Evolutionary conservation across 1,140 invertebrate species (phyloP).

Genomic region (Druon quercuslanigerum): DNA sequence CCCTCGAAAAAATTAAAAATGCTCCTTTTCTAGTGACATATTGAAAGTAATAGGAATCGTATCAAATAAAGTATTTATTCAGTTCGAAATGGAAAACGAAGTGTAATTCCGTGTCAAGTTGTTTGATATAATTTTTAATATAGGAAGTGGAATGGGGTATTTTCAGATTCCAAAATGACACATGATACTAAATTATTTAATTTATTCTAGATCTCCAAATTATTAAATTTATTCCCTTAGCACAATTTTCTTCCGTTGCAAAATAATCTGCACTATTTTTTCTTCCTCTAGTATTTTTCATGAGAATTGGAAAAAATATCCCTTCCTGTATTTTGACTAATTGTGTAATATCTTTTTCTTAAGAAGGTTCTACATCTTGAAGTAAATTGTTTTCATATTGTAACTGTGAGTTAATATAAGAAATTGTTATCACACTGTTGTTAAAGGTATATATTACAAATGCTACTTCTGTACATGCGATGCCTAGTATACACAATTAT

Average conservation of each 20-base stretch:
- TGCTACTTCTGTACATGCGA: constrained; percentile 30
- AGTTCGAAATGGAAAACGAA: too few species aligned
- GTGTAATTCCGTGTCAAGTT: too few species aligned
- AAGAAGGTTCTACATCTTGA: background rate
- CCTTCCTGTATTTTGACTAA: background rate
- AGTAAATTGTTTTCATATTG: constrained; percentile 16
- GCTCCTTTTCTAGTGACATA: too few species aligned
- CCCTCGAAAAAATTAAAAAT: too few species aligned
- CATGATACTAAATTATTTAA: background rate
- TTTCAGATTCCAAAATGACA: background rate
- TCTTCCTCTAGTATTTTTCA: background rate
- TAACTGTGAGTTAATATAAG: constrained; percentile 22
- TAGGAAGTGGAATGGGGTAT: background rate
- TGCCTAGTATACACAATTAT: constrained; percentile 1
- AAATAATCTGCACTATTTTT: background rate
- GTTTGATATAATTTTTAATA: background rate
- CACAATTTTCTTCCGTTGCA: background rate
- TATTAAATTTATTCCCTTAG: background rate
- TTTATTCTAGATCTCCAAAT: background rate
- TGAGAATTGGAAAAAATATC: background rate
- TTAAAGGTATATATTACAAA: constrained; percentile 32
- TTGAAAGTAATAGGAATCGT: too few species aligned
- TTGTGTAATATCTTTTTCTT: background rate
- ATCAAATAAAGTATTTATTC: too few species aligned
- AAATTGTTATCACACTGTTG: constrained; percentile 30